Evolutionary conservation across 2,113 vertebrate species (phyloP), one percentile per base, ranked within the genome.

Genomic region (Rafetus swinhoei): DNA sequence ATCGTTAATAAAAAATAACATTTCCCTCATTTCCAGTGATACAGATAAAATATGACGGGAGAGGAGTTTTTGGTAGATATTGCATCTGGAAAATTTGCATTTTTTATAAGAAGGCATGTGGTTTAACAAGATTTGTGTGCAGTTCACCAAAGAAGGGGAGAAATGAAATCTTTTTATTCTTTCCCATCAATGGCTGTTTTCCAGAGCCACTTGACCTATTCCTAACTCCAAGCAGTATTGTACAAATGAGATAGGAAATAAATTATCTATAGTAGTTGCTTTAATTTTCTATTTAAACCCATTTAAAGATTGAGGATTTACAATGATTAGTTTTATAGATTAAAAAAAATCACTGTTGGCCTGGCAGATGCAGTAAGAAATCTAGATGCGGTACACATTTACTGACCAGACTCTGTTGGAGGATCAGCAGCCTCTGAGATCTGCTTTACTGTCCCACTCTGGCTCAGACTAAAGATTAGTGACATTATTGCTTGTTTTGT

Each of bases 281-380:
- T 74, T 90, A 7, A 87, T 93, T 93, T 90, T 57, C 81, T 6
- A 53, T 62, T 93, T 95, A 96, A 87, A 29, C 72, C 6, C 91
- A 80, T 92, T 96, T 95, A 95, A 92, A 86, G 84, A 91, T 52
- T 82, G 82, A 94, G 65, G 87, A 91, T 94, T 95, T 95, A 77
- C 16, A 7, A 82, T 88, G 88, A 89, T 83, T 93, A 72, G n/a
- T 35, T 69, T 69, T 15, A 79, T 77, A 62, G n/a, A 1, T 2
- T 5, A 4, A 84, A 65, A 85, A 81, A 72, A 32, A 2, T 85
- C 32, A 53, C 92, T 88, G 55, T 13, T 84, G 74, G 22, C 35
- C 35, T 90, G 74, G 18, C 62, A 89, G 72, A 83, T 32, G 18
- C 53, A 62, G 11, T 39, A 1, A 39, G 39, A 88, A 79, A 52